These are phyloP conservation scores for Xiphophorus couchianus DNA, from an alignment of 2,113 vertebrate species.

Conservation along the genomic window DNA sequence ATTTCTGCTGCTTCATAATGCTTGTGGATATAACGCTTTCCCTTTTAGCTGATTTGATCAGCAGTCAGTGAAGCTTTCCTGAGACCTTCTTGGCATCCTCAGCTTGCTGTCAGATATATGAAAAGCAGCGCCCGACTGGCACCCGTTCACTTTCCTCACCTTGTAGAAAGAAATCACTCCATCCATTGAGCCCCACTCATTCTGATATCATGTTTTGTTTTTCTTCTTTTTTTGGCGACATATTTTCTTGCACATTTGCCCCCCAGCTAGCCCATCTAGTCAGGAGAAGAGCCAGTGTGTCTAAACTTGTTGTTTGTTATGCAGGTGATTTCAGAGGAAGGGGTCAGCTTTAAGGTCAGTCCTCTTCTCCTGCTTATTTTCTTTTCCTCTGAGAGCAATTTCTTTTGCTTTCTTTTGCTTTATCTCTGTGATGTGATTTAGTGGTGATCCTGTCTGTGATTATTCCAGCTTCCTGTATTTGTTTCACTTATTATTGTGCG, in stretches of 20 bases:
- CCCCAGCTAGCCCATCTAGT: conserved; percentile 58
- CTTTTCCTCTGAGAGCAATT: conserved; percentile 14
- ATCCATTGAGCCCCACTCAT: conserved; percentile 51
- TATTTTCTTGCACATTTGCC: conserved; percentile 42
- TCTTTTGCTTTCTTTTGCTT: conserved; percentile 26
- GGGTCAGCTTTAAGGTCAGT: conserved; percentile 88
- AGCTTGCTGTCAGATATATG: not conserved
- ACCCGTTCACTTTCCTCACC: conserved; percentile 18
- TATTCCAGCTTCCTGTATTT: conserved; percentile 53
- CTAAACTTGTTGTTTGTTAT: conserved; percentile 85
- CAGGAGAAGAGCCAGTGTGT: conserved; percentile 64
- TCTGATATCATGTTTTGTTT: conserved; percentile 49
- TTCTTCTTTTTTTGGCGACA: conserved; percentile 32
- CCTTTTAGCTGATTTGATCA: not conserved
- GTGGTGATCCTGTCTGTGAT: conserved; percentile 76
- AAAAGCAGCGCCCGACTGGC: not conserved
- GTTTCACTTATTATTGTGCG: conserved; percentile 46
- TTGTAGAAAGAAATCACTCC: conserved; percentile 46
- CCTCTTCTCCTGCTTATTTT: conserved; percentile 63
- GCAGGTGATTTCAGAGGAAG: conserved; percentile 88
- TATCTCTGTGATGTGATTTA: conserved; percentile 65
- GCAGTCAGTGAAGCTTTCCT: not conserved
- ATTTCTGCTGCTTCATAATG: not conserved
- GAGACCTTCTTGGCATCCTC: not conserved
- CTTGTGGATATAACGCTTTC: not conserved